Evolutionary conservation across 2,113 vertebrate species (phyloP), one percentile per base, ranked within the genome.

Genomic region (Toxostoma redivivum): DNA sequence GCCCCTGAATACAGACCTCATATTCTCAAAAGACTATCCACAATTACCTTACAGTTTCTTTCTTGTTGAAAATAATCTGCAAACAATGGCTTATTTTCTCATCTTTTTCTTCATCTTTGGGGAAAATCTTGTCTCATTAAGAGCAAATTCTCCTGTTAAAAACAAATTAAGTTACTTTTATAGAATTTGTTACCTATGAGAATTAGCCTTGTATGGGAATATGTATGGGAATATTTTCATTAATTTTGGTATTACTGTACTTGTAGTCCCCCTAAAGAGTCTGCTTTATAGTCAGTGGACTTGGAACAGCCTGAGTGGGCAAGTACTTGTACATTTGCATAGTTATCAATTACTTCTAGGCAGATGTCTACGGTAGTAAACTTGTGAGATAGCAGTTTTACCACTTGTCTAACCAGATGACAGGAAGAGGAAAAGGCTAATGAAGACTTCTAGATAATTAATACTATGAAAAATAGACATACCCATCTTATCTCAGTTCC

Each of bases 381-480:
- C 45, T 70, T 69, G 21, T 31, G 27, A 90, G 20, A 60, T 15
- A 20, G 12, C 30, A 11, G 61, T 91, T 91, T 24, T 95, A 89
- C 61, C 67, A 12, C 45, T 89, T 57, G 28, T 50, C 51, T 95
- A 92, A 91, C 47, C 72, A 96, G 90, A n/a, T 89, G 77, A 92
- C 85, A 90, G 95, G 31, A 57, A 88, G 37, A 88, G 50, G 50
- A 65, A 80, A 88, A 92, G 38, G n/a, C n/a, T 94, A 96, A 92
- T 21, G 4, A 30, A 83, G 16, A 82, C 8, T 64, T 86, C 84
- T 35, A 24, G 51, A 16, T 13, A 74, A 27, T 54, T 62, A 66
- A 51, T 53, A 58, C 5, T 56, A 15, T 56, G 51, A 86, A 91
- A 70, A 73, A 70, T 5, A 72, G 30, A 76, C 25, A 64, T 64